A percentile compares a stretch with the other conserved stretches of the same genome.
These are phyloP conservation scores for Caenorhabditis imperialis DNA, from an alignment of 2,888 invertebrate species.

Conservation along the genomic window DNA sequence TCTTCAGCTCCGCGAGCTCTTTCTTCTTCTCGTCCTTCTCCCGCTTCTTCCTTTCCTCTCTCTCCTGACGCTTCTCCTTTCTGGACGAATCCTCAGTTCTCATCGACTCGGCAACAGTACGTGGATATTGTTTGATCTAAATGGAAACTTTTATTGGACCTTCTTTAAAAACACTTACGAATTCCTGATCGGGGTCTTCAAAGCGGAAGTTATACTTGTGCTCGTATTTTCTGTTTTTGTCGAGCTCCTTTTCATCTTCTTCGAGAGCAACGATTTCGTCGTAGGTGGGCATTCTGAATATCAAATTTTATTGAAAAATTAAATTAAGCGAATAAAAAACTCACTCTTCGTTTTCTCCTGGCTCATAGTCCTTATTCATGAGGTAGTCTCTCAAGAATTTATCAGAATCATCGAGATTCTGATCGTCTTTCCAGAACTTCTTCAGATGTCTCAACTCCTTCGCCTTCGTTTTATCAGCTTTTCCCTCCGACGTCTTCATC, in stretches of 20 bases:
- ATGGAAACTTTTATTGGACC: no score
- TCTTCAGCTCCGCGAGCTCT: constrained; percentile 86
- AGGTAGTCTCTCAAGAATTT: constrained; percentile 93
- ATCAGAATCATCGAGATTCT: constrained; percentile 87
- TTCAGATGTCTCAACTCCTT: constrained; percentile 50
- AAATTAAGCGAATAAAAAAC: constrained; percentile 9
- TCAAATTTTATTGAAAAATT: no score
- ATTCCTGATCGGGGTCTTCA: constrained; percentile 95
- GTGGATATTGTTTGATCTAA: constrained; percentile 92
- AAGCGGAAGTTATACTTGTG: constrained; percentile 95
- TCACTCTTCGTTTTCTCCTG: constrained; percentile 67
- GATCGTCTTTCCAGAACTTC: constrained; percentile 80
- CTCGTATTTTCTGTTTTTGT: constrained; percentile 91
- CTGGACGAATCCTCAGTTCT: constrained; percentile 81
- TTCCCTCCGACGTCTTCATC: constrained; percentile 83
- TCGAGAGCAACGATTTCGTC: constrained; percentile 84
- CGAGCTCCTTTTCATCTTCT: constrained; percentile 86
- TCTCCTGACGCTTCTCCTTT: constrained; percentile 84
- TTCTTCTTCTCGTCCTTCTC: constrained; percentile 88
- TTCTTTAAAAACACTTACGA: constrained; percentile 77
- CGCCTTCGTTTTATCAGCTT: constrained; percentile 37
- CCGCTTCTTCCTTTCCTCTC: constrained; percentile 77
- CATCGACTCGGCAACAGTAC: constrained; percentile 88
- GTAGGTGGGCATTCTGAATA: constrained; percentile 80
- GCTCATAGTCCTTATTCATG: constrained; percentile 85